phyloP scores from a whole-genome alignment of 2,888 invertebrate species.

The Netelia inedita region DNA sequence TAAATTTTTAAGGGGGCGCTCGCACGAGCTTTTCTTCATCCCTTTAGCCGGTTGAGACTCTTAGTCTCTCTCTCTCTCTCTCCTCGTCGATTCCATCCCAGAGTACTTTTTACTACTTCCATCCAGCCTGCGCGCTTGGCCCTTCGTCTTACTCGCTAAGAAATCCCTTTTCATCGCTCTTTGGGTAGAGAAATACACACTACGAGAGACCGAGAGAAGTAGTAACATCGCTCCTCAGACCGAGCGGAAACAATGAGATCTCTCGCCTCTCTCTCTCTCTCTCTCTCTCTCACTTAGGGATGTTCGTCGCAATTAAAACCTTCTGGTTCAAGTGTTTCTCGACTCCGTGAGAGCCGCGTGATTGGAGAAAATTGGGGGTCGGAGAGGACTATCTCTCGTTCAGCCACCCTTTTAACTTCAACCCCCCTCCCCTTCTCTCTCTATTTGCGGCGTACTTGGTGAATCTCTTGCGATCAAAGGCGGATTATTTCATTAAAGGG shows the following conservation, averaged over 20 bases:
- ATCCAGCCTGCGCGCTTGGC: background rate
- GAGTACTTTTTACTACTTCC: conserved; percentile 23
- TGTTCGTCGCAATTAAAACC: conserved; percentile 82
- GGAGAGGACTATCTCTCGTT: conserved; percentile 65
- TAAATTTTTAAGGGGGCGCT: conserved; percentile 75
- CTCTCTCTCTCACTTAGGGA: conserved; percentile 24
- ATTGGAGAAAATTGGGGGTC: conserved; percentile 72
- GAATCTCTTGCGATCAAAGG: conserved; percentile 80
- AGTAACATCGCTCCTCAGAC: conserved; percentile 70
- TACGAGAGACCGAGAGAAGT: conserved; percentile 11
- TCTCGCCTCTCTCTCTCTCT: conserved; percentile 55
- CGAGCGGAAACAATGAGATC: conserved; percentile 79
- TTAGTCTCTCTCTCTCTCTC: background rate
- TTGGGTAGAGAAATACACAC: conserved; percentile 25
- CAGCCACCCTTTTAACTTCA: conserved; percentile 44
- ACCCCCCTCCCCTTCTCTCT: background rate
- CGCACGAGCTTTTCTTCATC: conserved; percentile 45
- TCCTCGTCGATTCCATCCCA: conserved; percentile 36
- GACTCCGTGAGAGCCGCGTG: conserved; percentile 71
- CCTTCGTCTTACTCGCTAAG: conserved; percentile 33
- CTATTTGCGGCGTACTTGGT: conserved; percentile 27
- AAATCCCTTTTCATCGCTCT: conserved; percentile 36
- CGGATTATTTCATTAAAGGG: conserved; percentile 83
- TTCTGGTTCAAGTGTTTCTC: conserved; percentile 83
- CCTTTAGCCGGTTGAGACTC: conserved; percentile 43